Percentiles rank a stretch among this genome's conserved stretches.
These are phyloP conservation scores for Philopedon plagiatum DNA, from an alignment of 2,888 invertebrate genomes.

Conservation along the genomic window DNA sequence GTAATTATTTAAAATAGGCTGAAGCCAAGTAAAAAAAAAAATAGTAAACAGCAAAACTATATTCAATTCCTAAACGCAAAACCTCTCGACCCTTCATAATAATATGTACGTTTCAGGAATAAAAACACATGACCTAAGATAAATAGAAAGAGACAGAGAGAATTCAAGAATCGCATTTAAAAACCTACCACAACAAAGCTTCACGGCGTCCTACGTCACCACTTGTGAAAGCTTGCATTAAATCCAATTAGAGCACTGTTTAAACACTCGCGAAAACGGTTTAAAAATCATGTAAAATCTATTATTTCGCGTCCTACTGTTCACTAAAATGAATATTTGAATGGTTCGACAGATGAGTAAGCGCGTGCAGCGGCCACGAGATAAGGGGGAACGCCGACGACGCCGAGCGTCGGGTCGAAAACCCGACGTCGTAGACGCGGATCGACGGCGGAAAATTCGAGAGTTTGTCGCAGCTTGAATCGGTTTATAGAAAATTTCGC, in stretches of 20 bases:
- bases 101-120: too few relatives aligned
- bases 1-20: too few relatives aligned
- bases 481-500: conserved; percentile 10
- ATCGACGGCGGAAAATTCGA: conserved; percentile 27
- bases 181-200: conserved; percentile 39
- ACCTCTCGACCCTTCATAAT: background rate
- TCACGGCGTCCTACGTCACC: background rate
- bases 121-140: conserved; percentile 27
- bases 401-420: conserved; percentile 53
- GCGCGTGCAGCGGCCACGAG: conserved; percentile 57
- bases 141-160: conserved; percentile 10
- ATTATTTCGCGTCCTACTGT: conserved; percentile 11
- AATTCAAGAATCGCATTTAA: background rate
- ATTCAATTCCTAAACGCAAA: too few relatives aligned
- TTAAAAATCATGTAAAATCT: conserved; percentile 21
- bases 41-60: too few relatives aligned
- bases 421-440: conserved; percentile 26
- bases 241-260: conserved; percentile 5
- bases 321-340: conserved; percentile 61
- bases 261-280: conserved; percentile 14
- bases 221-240: background rate
- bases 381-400: conserved; percentile 54
- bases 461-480: conserved; percentile 37
- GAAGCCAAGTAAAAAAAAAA: too few relatives aligned
- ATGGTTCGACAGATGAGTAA: conserved; percentile 62